These are phyloP conservation scores for Melanaphis sacchari DNA, from an alignment of 1,140 invertebrate species.

Conservation along the genomic window DNA sequence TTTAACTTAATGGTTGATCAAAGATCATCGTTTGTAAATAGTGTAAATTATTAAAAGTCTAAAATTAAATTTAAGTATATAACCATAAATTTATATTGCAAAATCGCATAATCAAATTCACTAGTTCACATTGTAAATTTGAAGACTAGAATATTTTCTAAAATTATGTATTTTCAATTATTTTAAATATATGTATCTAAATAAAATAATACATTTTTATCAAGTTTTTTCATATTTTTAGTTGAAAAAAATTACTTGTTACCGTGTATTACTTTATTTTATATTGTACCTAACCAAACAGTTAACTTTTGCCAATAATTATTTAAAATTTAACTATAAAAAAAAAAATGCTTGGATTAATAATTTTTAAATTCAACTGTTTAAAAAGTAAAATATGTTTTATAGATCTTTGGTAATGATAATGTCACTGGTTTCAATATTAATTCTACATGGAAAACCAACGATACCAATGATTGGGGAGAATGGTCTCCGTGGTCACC, in stretches of 20 bases:
- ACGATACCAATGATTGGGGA: constrained; percentile 10
- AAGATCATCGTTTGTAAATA: not conserved
- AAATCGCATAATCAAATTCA: not conserved
- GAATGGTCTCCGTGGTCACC: constrained; percentile 68
- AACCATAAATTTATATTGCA: not conserved
- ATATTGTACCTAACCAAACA: too few relatives aligned
- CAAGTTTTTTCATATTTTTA: too few relatives aligned
- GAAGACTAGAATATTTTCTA: not conserved
- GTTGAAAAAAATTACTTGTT: not conserved
- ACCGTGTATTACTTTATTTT: not conserved
- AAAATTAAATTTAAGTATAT: not conserved
- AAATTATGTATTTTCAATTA: not conserved
- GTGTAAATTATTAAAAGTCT: not conserved
- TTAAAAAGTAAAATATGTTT: not conserved
- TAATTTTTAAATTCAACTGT: not conserved
- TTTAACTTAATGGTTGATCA: not conserved
- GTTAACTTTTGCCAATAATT: not conserved
- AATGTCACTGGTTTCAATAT: not conserved
- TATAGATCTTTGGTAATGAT: constrained; percentile 35
- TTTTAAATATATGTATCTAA: not conserved
- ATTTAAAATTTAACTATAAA: not conserved
- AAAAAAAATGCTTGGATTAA: not conserved
- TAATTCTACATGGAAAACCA: constrained; percentile 20
- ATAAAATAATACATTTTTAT: too few relatives aligned
- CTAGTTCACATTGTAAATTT: not conserved